A percentile compares a stretch with the other conserved stretches of the same genome.
Conservation (phyloP, 2,797 vertebrate genomes). For the Hemitrygon akajei region DNA sequence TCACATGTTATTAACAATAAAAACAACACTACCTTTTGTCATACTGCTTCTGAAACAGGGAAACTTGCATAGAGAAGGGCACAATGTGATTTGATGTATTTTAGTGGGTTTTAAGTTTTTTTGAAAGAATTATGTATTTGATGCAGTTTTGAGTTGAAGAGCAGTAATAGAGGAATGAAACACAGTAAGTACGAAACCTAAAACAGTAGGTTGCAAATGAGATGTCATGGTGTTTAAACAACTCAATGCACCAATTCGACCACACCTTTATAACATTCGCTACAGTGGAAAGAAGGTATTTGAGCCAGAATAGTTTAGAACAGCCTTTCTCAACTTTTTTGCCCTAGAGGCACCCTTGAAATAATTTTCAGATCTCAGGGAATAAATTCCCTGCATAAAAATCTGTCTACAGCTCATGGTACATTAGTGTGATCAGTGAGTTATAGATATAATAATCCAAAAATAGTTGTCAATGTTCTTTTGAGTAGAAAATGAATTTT, state of each 20-base stretch:
- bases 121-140: neutral
- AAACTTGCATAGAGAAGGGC: neutral
- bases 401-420: too few relatives aligned
- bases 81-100: neutral
- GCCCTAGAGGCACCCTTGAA: too few relatives aligned
- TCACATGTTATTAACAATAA: too few relatives aligned
- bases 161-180: neutral
- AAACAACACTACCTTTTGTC: too few relatives aligned
- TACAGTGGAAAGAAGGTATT: neutral
- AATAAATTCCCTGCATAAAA: too few relatives aligned
- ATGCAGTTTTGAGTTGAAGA: neutral
- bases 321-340: too few relatives aligned
- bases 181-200: neutral
- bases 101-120: neutral
- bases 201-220: neutral
- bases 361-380: too few relatives aligned
- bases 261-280: neutral
- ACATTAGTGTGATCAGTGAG: too few relatives aligned
- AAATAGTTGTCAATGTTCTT: too few relatives aligned
- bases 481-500: too few relatives aligned
- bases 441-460: too few relatives aligned
- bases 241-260: neutral
- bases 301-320: neutral
- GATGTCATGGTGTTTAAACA: neutral
- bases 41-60: neutral